Evolutionary conservation across 2,797 vertebrate genomes (phyloP).

Genomic region (Distichodus sexfasciatus): DNA sequence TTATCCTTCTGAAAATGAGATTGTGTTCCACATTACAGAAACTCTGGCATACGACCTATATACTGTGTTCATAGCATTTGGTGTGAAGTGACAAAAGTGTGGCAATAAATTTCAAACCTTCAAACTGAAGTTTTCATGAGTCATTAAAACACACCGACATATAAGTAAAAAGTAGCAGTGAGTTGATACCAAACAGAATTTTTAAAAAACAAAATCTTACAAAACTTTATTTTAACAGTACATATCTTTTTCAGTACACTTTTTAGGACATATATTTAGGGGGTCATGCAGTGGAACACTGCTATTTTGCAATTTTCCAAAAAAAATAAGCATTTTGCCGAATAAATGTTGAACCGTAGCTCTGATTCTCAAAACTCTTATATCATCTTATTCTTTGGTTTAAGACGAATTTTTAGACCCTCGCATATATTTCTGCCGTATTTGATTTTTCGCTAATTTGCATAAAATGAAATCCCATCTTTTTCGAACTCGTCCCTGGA

Average conservation of each 20-base stretch:
- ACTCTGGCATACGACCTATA: slow-evolving; percentile 25
- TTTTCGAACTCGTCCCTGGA: no score
- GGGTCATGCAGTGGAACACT: no score
- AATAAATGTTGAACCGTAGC: no score
- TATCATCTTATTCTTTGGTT: no score
- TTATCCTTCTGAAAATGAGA: background rate
- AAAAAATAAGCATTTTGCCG: no score
- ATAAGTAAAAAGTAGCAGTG: background rate
- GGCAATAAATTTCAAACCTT: slow-evolving; percentile 6
- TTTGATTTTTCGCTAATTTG: no score
- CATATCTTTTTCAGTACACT: slow-evolving; percentile 68
- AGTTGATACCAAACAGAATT: slow-evolving; percentile 10
- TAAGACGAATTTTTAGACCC: no score
- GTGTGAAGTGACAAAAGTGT: slow-evolving; percentile 3
- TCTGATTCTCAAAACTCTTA: no score
- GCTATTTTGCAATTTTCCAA: no score
- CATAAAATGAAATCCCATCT: no score
- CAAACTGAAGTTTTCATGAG: background rate
- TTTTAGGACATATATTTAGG: no score
- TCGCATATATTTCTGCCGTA: no score
- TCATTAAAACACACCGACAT: slow-evolving; percentile 39
- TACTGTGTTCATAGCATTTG: slow-evolving; percentile 11
- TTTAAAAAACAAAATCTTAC: slow-evolving; percentile 75
- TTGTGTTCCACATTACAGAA: background rate
- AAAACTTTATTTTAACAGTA: slow-evolving; percentile 88